These are phyloP conservation scores for Leptinotarsa undecemlineata DNA, from an alignment of 1,140 invertebrate species.

Conservation along the genomic window DNA sequence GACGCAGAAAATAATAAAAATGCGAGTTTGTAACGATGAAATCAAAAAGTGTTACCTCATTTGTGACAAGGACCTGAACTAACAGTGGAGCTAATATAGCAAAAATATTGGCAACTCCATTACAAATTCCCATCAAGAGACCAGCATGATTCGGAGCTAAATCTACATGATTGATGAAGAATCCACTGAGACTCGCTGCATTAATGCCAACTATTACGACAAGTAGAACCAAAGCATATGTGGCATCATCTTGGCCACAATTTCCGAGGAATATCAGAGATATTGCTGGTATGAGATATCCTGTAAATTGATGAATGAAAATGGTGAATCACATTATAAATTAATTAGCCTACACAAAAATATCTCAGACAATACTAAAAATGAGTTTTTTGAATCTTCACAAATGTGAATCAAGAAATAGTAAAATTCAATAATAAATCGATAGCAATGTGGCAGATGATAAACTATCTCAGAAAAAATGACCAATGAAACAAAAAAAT, in stretches of 20 bases:
- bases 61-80: conserved; percentile 53
- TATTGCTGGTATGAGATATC: conserved; percentile 53
- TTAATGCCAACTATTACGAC: conserved; percentile 74
- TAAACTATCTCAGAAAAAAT: too few relatives aligned
- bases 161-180: conserved; percentile 68
- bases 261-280: conserved; percentile 67
- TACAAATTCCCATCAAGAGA: conserved; percentile 74
- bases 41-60: conserved; percentile 59
- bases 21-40: background rate
- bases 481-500: too few relatives aligned
- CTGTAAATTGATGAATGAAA: background rate
- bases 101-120: conserved; percentile 70
- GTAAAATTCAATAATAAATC: too few relatives aligned
- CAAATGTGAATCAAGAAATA: too few relatives aligned
- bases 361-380: background rate
- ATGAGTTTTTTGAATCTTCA: too few relatives aligned
- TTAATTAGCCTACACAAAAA: too few relatives aligned
- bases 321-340: background rate
- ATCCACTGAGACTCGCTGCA: conserved; percentile 74
- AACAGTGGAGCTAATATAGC: conserved; percentile 69
- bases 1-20: too few relatives aligned
- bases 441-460: too few relatives aligned
- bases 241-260: conserved; percentile 55
- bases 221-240: conserved; percentile 65
- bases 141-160: conserved; percentile 72